Conservation (phyloP, 2,888 invertebrate genomes). For the Trissonchulus sp. region DNA sequence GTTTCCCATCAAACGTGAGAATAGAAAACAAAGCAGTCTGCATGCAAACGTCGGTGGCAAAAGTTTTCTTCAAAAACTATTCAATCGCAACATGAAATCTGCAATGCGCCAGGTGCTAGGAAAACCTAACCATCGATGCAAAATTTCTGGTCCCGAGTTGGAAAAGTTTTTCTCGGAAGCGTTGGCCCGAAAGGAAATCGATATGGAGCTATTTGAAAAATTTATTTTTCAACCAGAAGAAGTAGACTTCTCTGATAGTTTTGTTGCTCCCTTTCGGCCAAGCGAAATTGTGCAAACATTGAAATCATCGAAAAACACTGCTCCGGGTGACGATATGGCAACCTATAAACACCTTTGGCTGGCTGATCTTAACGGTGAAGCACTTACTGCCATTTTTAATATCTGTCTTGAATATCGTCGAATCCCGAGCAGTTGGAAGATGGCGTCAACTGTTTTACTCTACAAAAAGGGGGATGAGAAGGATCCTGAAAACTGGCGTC, state of each 20-base stretch:
- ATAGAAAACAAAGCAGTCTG: no score
- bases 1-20: no score
- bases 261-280: not conserved
- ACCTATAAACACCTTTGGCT: not conserved
- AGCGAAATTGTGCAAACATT: not conserved
- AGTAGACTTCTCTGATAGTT: not conserved
- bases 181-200: no score
- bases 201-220: no score
- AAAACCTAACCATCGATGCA: not conserved
- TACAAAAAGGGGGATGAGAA: constrained; percentile 43
- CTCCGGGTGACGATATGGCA: constrained; percentile 11
- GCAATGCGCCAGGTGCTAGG: not conserved
- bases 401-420: constrained; percentile 27
- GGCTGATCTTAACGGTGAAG: constrained; percentile 4
- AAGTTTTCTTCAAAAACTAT: not conserved
- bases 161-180: not conserved
- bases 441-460: constrained; percentile 37
- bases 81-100: not conserved
- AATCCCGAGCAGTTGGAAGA: constrained; percentile 37
- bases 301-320: constrained; percentile 4
- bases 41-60: no score
- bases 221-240: constrained; percentile 31
- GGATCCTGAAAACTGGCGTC: constrained; percentile 44
- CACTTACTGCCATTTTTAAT: not conserved
- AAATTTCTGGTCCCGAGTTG: not conserved